Evolutionary conservation across 2,113 vertebrate species (phyloP).

Genomic region (Gymnarchus niloticus): DNA sequence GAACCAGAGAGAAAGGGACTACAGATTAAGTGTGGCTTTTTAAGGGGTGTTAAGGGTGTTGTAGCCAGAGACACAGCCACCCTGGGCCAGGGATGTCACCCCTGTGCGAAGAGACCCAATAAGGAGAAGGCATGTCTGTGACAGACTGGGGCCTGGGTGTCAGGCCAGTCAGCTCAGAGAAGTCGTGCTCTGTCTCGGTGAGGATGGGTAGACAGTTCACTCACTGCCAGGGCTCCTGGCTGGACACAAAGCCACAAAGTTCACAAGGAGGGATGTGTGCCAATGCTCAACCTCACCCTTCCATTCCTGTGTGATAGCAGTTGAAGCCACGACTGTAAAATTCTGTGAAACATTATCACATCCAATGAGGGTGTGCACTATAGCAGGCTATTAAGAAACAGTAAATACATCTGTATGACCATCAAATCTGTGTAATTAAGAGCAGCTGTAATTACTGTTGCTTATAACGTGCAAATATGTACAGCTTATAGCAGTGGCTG

Average conservation of each 20-base stretch:
- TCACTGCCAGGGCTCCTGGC: not conserved
- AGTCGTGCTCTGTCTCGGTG: too few species aligned
- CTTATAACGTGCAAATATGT: not conserved
- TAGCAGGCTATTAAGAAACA: not conserved
- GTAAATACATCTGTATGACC: not conserved
- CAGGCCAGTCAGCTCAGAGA: not conserved
- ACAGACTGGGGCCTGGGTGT: not conserved
- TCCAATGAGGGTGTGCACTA: not conserved
- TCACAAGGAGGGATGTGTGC: not conserved
- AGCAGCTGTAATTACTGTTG: not conserved
- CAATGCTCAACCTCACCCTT: not conserved
- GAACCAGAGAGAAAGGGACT: not conserved
- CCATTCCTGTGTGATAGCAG: not conserved
- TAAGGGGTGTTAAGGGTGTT: not conserved
- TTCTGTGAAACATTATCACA: too few species aligned
- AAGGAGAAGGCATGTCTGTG: not conserved
- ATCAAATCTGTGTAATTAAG: not conserved
- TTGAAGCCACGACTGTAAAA: not conserved
- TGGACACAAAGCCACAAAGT: not conserved
- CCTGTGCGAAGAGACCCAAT: not conserved
- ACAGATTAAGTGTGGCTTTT: not conserved
- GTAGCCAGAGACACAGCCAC: too few species aligned
- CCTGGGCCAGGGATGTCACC: not conserved
- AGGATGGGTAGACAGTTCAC: not conserved
- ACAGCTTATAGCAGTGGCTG: not conserved